A percentile compares a stretch with the other conserved stretches of the same genome.
These are phyloP conservation scores for Bombus sibiricus DNA, from an alignment of 1,140 invertebrate genomes.

Conservation along the genomic window DNA sequence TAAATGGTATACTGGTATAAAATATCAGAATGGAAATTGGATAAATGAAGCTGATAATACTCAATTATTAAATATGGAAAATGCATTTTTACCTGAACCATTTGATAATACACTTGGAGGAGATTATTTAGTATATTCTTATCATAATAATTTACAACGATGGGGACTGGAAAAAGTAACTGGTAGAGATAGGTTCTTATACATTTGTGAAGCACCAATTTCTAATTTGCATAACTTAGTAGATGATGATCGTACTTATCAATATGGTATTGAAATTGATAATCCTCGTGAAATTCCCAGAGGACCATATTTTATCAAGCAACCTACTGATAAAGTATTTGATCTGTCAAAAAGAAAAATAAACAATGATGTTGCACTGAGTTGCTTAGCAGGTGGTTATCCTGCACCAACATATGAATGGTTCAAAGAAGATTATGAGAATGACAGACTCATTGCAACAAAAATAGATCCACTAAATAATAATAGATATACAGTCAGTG, in stretches of 20 bases:
- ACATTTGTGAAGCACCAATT: constrained; percentile 94
- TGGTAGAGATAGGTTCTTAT: constrained; percentile 89
- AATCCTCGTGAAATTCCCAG: constrained; percentile 91
- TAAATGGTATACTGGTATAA: constrained; percentile 93
- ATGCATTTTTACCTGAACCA: constrained; percentile 89
- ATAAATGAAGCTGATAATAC: constrained; percentile 92
- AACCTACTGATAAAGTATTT: constrained; percentile 92
- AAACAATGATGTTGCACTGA: constrained; percentile 89
- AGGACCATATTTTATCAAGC: constrained; percentile 94
- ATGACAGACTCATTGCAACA: constrained; percentile 87
- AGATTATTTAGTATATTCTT: constrained; percentile 87
- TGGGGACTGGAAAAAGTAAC: constrained; percentile 93
- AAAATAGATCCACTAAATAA: constrained; percentile 91
- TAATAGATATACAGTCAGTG: constrained; percentile 92
- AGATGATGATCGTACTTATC: constrained; percentile 90
- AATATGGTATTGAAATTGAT: constrained; percentile 90
- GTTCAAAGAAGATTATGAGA: constrained; percentile 94
- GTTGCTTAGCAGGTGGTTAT: constrained; percentile 94
- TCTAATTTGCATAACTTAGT: constrained; percentile 86
- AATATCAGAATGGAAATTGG: constrained; percentile 89
- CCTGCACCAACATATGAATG: constrained; percentile 95
- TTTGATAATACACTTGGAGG: constrained; percentile 78
- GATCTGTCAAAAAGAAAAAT: constrained; percentile 89
- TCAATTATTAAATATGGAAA: constrained; percentile 90
- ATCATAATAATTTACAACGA: constrained; percentile 87